Conservation (phyloP, 2,113 vertebrate genomes). For the Turnix velox region DNA sequence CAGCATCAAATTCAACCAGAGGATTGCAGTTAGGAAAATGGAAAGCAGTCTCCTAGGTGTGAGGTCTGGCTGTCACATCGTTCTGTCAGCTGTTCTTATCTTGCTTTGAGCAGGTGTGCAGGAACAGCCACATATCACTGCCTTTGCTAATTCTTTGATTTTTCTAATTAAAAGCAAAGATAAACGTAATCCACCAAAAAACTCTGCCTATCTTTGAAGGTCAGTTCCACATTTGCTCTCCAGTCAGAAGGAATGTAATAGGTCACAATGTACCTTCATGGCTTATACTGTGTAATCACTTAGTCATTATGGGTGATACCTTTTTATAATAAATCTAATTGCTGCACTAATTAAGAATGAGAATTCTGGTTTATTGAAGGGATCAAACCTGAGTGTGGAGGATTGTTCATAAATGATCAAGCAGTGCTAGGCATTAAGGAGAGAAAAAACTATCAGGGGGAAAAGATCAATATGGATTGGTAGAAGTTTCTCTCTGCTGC, state of each 20-base stretch:
- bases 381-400: background rate
- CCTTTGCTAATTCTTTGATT: background rate
- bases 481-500: background rate
- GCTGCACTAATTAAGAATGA: background rate
- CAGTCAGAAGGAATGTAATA: background rate
- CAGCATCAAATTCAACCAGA: background rate
- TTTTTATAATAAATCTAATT: conserved; percentile 5
- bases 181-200: background rate
- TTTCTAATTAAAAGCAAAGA: background rate
- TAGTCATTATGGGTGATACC: background rate
- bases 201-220: background rate
- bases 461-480: background rate
- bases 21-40: background rate
- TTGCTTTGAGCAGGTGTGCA: background rate
- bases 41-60: background rate
- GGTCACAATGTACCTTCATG: background rate
- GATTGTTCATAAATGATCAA: background rate
- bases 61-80: background rate
- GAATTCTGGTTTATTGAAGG: background rate
- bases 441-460: background rate
- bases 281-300: background rate
- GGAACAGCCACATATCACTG: background rate
- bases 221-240: background rate
- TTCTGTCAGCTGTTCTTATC: background rate
- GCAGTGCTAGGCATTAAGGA: background rate